phyloP scores from a whole-genome alignment of 2,888 invertebrate genomes.

The Mythimna lalbum region DNA sequence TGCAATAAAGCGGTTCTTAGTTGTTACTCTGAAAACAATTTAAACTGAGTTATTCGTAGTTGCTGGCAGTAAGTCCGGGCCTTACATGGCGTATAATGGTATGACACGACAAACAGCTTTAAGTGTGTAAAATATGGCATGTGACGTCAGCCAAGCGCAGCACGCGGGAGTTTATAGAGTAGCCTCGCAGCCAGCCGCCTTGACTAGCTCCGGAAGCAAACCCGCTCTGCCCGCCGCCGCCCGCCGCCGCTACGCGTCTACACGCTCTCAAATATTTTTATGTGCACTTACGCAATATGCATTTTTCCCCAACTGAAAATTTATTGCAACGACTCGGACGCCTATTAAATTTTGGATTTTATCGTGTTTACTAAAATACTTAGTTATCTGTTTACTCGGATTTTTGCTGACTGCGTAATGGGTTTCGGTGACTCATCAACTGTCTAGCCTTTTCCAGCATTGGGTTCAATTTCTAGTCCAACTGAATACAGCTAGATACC shows the following conservation, averaged over 20 bases:
- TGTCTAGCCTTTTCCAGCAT: too few species aligned
- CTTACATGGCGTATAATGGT: slow-evolving; percentile 90
- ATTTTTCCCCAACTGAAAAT: slow-evolving; percentile 48
- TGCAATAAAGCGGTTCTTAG: slow-evolving; percentile 78
- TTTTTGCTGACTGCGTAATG: neutral
- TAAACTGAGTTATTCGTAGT: slow-evolving; percentile 86
- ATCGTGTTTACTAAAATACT: slow-evolving; percentile 21
- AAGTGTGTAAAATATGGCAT: slow-evolving; percentile 89
- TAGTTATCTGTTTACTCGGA: slow-evolving; percentile 17
- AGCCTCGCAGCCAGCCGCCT: slow-evolving; percentile 69
- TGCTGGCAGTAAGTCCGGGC: slow-evolving; percentile 87
- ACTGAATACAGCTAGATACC: too few species aligned
- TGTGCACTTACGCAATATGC: slow-evolving; percentile 63
- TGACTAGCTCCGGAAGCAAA: slow-evolving; percentile 77
- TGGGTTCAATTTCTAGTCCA: too few species aligned
- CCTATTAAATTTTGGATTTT: slow-evolving; percentile 42
- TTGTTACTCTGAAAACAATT: slow-evolving; percentile 86
- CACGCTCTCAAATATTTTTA: slow-evolving; percentile 67
- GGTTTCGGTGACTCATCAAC: neutral
- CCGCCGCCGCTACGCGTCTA: slow-evolving; percentile 58
- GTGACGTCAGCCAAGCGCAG: slow-evolving; percentile 86
- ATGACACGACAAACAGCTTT: slow-evolving; percentile 91
- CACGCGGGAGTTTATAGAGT: slow-evolving; percentile 82
- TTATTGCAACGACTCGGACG: slow-evolving; percentile 42
- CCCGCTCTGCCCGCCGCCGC: slow-evolving; percentile 63